Evolutionary conservation across 2,888 invertebrate species (phyloP).

Genomic region (Nemapogon koenigi): DNA sequence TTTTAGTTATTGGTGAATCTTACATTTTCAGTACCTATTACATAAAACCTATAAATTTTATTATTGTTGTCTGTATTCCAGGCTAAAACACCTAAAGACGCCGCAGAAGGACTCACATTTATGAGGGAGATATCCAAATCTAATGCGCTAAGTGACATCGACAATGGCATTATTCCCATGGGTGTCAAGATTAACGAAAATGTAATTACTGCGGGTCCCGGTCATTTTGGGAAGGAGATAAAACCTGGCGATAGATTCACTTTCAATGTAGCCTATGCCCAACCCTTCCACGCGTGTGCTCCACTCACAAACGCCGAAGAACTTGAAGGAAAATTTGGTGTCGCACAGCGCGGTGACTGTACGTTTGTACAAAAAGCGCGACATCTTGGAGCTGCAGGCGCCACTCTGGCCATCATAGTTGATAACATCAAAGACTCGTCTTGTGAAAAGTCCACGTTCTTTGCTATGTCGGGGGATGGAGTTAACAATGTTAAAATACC

Average conservation of each 20-base stretch:
- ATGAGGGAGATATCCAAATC: slow-evolving; percentile 97
- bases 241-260: slow-evolving; percentile 67
- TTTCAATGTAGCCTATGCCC: slow-evolving; percentile 70
- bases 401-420: slow-evolving; percentile 82
- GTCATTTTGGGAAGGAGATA: slow-evolving; percentile 87
- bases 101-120: slow-evolving; percentile 90
- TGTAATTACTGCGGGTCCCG: slow-evolving; percentile 77
- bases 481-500: slow-evolving; percentile 86
- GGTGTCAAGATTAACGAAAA: slow-evolving; percentile 30
- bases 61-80: too few species aligned
- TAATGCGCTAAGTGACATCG: slow-evolving; percentile 74
- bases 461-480: slow-evolving; percentile 97
- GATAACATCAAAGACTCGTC: slow-evolving; percentile 83
- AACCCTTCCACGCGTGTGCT: slow-evolving; percentile 74
- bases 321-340: slow-evolving; percentile 75
- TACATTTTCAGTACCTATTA: too few species aligned
- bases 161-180: slow-evolving; percentile 43
- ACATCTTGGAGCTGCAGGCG: slow-evolving; percentile 81
- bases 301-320: slow-evolving; percentile 61
- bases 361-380: slow-evolving; percentile 96
- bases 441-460: slow-evolving; percentile 79
- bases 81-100: slow-evolving; percentile 87
- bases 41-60: too few species aligned
- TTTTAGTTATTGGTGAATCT: too few species aligned
- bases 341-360: slow-evolving; percentile 92